phyloP scores from a whole-genome alignment of 2,888 invertebrate genomes.

The Muscina levida region DNA sequence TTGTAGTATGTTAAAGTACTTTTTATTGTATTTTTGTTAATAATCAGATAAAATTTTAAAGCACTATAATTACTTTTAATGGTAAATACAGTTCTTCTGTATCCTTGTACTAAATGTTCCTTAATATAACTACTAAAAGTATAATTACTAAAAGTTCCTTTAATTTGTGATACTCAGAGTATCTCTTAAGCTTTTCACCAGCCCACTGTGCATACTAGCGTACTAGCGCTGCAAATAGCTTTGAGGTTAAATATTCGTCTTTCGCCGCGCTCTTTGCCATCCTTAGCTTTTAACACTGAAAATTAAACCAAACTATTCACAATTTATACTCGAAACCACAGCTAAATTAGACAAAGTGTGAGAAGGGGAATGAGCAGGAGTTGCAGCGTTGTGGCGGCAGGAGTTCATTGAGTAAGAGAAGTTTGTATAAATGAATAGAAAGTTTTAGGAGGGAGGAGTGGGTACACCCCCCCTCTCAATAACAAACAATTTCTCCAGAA shows the following conservation, averaged over 20 bases:
- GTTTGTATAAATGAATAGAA: constrained; percentile 36
- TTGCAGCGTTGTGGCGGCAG: too few relatives aligned
- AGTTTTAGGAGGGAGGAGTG: constrained; percentile 16
- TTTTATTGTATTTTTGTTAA: too few relatives aligned
- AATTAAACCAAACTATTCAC: constrained; percentile 43
- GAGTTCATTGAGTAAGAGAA: too few relatives aligned
- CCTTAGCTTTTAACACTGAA: constrained; percentile 28
- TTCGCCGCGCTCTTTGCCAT: not conserved
- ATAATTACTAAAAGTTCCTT: too few relatives aligned
- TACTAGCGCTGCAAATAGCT: constrained; percentile 39
- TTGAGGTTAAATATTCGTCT: constrained; percentile 46
- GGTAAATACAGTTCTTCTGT: too few relatives aligned
- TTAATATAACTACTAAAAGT: too few relatives aligned
- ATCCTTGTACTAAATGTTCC: too few relatives aligned
- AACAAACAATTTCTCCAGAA: constrained; percentile 24
- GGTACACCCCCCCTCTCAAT: not conserved
- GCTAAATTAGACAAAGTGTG: constrained; percentile 41
- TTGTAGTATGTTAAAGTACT: too few relatives aligned
- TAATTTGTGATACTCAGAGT: too few relatives aligned
- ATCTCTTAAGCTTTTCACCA: too few relatives aligned
- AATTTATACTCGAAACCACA: constrained; percentile 52
- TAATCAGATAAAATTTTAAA: too few relatives aligned
- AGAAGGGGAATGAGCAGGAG: constrained; percentile 14
- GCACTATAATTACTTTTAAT: too few relatives aligned
- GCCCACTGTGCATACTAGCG: not conserved